phyloP scores from a whole-genome alignment of 2,888 invertebrate species.

The Clanis bilineata region DNA sequence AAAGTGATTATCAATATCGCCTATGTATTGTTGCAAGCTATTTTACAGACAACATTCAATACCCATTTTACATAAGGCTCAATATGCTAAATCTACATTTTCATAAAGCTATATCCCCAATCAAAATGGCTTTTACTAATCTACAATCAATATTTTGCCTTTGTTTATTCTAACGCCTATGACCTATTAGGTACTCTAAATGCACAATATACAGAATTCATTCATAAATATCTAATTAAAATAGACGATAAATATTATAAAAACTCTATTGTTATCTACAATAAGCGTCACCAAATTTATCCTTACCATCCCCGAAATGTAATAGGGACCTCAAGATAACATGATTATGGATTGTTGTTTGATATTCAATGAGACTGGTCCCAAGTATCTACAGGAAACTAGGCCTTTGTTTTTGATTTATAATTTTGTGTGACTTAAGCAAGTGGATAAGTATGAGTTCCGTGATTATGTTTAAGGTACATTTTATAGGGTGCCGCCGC shows the following conservation, averaged over 20 bases:
- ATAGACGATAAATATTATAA: constrained; percentile 62
- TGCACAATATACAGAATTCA: constrained; percentile 72
- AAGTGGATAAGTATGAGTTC: background rate
- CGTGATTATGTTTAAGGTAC: background rate
- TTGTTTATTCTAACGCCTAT: constrained; percentile 44
- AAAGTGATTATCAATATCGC: constrained; percentile 30
- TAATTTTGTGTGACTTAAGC: background rate
- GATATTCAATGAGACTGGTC: constrained; percentile 78
- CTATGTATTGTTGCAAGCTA: constrained; percentile 48
- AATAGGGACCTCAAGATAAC: constrained; percentile 60
- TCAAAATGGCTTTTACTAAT: constrained; percentile 59
- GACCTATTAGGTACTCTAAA: constrained; percentile 59
- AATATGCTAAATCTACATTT: constrained; percentile 68
- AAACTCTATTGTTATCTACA: constrained; percentile 73
- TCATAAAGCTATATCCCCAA: constrained; percentile 87
- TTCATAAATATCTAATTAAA: constrained; percentile 52
- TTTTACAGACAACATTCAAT: constrained; percentile 51
- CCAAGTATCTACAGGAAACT: constrained; percentile 70
- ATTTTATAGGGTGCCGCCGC: background rate
- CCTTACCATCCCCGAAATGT: constrained; percentile 64
- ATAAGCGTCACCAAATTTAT: constrained; percentile 77
- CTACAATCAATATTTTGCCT: constrained; percentile 37
- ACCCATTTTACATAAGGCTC: constrained; percentile 59
- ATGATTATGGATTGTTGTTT: constrained; percentile 73
- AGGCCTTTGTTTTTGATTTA: constrained; percentile 53